phyloP scores from a whole-genome alignment of 1,140 invertebrate species.

The Bombus haemorrhoidalis region DNA sequence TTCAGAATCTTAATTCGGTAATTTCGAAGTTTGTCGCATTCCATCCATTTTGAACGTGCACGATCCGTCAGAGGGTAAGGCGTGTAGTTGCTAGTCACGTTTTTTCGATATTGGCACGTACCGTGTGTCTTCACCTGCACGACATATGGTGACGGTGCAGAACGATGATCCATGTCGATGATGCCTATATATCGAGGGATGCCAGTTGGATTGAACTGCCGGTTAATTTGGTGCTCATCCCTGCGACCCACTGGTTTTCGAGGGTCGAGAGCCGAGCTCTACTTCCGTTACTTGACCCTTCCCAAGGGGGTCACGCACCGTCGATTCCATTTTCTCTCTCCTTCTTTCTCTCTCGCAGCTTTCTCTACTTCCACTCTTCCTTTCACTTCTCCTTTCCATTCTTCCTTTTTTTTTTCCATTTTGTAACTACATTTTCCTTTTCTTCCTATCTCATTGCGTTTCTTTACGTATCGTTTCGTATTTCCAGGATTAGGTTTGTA shows the following conservation, averaged over 20 bases:
- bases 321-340: constrained; percentile 46
- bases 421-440: not conserved
- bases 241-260: constrained; percentile 64
- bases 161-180: constrained; percentile 71
- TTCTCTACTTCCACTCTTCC: not conserved
- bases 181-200: constrained; percentile 63
- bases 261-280: constrained; percentile 57
- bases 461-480: not conserved
- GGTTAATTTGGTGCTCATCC: constrained; percentile 76
- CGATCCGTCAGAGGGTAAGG: not conserved
- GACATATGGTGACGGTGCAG: constrained; percentile 68
- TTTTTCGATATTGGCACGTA: constrained; percentile 42
- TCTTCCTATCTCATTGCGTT: not conserved
- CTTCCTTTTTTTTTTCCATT: not conserved
- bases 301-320: constrained; percentile 73
- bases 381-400: not conserved
- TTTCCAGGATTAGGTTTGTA: not conserved
- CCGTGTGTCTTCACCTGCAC: constrained; percentile 71
- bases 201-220: constrained; percentile 62
- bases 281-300: constrained; percentile 76
- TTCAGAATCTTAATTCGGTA: not conserved
- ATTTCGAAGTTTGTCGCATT: not conserved
- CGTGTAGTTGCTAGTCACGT: constrained; percentile 6
- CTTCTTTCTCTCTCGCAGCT: not conserved
- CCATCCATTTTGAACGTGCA: not conserved